phyloP scores from a whole-genome alignment of 2,797 vertebrate genomes.

The Pantherophis vulpinus region DNA sequence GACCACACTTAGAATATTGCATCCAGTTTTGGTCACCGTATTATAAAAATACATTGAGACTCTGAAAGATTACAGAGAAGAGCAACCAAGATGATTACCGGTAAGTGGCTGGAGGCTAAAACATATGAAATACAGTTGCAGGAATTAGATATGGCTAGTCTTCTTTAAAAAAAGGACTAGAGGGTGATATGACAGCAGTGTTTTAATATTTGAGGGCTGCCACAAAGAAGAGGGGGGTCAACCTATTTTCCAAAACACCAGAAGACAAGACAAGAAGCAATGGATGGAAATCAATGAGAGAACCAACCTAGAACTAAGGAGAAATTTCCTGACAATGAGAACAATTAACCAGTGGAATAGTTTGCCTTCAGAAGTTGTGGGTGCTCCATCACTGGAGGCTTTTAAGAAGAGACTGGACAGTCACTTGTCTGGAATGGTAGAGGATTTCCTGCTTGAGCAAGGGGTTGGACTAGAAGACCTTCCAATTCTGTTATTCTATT shows the following conservation, averaged over 20 bases:
- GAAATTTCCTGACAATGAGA: not conserved
- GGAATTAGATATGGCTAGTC: not conserved
- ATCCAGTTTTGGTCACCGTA: not conserved
- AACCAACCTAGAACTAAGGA: not conserved
- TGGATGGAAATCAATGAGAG: not conserved
- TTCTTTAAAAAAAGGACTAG: not conserved
- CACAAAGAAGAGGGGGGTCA: not conserved
- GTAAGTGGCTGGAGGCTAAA: not conserved
- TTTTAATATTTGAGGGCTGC: not conserved
- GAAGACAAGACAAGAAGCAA: not conserved
- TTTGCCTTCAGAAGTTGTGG: not conserved
- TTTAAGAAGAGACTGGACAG: not conserved
- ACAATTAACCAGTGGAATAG: not conserved
- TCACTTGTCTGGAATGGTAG: not conserved
- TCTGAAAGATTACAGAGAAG: not conserved
- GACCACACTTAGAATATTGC: not conserved
- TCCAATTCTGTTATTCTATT: not conserved
- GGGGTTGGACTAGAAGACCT: not conserved
- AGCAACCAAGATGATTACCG: not conserved
- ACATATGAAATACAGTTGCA: not conserved
- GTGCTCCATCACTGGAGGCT: no score
- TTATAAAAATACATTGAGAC: not conserved
- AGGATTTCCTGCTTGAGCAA: no score
- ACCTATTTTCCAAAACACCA: not conserved
- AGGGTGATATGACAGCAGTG: not conserved